Evolutionary conservation across 2,113 vertebrate species (phyloP).

Genomic region (Siniperca chuatsi): DNA sequence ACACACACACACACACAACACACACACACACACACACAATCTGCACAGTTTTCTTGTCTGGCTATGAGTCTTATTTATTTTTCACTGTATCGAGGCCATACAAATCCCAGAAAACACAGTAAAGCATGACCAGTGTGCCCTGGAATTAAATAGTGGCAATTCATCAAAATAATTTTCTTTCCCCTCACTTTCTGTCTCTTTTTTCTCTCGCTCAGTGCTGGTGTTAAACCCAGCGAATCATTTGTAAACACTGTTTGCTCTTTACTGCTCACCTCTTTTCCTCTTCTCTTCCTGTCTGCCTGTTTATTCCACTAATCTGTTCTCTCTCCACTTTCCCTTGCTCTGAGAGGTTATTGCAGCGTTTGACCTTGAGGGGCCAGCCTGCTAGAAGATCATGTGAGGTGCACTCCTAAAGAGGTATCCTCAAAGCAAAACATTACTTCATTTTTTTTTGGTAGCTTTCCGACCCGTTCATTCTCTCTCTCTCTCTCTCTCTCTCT

Average conservation of each 20-base stretch:
- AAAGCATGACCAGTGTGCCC: constrained; percentile 54
- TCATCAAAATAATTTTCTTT: constrained; percentile 52
- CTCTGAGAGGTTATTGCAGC: background rate
- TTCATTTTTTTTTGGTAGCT: background rate
- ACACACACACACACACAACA: background rate
- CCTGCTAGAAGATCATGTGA: background rate
- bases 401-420: background rate
- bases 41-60: background rate
- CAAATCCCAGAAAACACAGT: constrained; percentile 40
- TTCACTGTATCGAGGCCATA: background rate
- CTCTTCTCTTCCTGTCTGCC: background rate
- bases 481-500: background rate
- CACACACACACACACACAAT: constrained; percentile 6
- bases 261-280: background rate
- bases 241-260: constrained; percentile 8
- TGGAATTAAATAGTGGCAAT: constrained; percentile 58
- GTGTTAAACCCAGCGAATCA: background rate
- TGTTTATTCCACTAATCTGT: constrained; percentile 4
- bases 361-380: constrained; percentile 18
- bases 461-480: background rate
- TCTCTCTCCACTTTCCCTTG: background rate
- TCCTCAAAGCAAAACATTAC: background rate
- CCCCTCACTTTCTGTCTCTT: background rate
- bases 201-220: background rate
- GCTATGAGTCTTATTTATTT: constrained; percentile 23